Evolutionary conservation across 2,888 invertebrate species (phyloP).

Genomic region (Trissoscelio sp.): DNA sequence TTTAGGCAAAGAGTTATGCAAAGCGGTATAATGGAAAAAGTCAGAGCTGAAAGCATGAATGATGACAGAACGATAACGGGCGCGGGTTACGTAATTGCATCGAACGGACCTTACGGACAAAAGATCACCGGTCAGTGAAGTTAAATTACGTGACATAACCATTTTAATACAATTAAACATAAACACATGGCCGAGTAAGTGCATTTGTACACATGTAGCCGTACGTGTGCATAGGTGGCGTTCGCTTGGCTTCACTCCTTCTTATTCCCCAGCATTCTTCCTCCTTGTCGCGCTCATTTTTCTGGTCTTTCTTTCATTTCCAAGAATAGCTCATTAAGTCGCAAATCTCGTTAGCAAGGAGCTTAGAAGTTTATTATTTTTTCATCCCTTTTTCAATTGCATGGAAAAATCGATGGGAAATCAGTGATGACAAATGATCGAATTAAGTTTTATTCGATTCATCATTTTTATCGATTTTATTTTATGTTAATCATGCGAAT

Average conservation of each 20-base stretch:
- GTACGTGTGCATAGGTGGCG: slow-evolving; percentile 54
- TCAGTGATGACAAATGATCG: too few species aligned
- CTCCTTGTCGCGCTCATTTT: neutral
- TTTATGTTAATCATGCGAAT: too few species aligned
- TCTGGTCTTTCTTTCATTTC: slow-evolving; percentile 33
- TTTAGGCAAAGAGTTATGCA: slow-evolving; percentile 60
- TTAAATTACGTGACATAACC: slow-evolving; percentile 58
- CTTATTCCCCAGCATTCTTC: neutral
- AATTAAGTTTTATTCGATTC: too few species aligned
- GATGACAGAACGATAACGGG: slow-evolving; percentile 50
- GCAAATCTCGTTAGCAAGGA: slow-evolving; percentile 48
- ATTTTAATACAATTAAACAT: slow-evolving; percentile 58
- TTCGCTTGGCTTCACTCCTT: slow-evolving; percentile 47
- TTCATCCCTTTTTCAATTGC: too few species aligned
- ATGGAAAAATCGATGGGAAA: too few species aligned
- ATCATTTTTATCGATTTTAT: too few species aligned
- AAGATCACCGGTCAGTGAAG: slow-evolving; percentile 47
- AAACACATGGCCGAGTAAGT: slow-evolving; percentile 34
- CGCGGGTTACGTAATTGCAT: slow-evolving; percentile 43
- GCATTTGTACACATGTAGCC: slow-evolving; percentile 51
- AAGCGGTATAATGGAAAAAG: slow-evolving; percentile 42
- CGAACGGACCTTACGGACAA: slow-evolving; percentile 55
- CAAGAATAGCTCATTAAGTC: slow-evolving; percentile 53
- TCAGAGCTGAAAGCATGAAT: slow-evolving; percentile 39
- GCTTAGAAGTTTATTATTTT: too few species aligned